These are phyloP conservation scores for Anarsia innoxiella DNA, from an alignment of 2,888 invertebrate genomes.

Conservation along the genomic window DNA sequence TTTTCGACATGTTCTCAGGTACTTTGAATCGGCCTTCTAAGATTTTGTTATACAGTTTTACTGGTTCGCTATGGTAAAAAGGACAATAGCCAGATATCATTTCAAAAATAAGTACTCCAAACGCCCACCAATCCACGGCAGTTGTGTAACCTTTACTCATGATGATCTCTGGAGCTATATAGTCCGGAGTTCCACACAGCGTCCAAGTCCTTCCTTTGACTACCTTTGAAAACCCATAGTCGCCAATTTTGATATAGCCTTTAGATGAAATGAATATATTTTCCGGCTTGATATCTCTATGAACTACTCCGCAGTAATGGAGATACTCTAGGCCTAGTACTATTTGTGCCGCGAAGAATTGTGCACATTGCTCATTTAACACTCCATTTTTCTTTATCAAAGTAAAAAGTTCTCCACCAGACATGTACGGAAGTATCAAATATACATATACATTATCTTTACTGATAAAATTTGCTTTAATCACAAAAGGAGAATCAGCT, in stretches of 20 bases:
- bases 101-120: slow-evolving; percentile 90
- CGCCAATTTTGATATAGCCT: slow-evolving; percentile 89
- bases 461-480: slow-evolving; percentile 84
- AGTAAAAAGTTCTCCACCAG: slow-evolving; percentile 89
- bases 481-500: slow-evolving; percentile 88
- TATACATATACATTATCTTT: slow-evolving; percentile 90
- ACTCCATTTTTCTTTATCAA: slow-evolving; percentile 75
- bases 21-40: slow-evolving; percentile 89
- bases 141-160: slow-evolving; percentile 91
- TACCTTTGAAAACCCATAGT: slow-evolving; percentile 94
- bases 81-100: slow-evolving; percentile 94
- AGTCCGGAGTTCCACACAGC: slow-evolving; percentile 96
- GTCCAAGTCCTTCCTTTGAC: slow-evolving; percentile 87
- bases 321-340: slow-evolving; percentile 92
- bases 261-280: slow-evolving; percentile 84
- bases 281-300: slow-evolving; percentile 93
- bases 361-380: slow-evolving; percentile 82
- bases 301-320: slow-evolving; percentile 87
- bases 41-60: slow-evolving; percentile 95
- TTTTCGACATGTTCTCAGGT: slow-evolving; percentile 84
- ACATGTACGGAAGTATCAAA: slow-evolving; percentile 85
- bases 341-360: slow-evolving; percentile 93
- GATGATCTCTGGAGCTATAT: slow-evolving; percentile 94
- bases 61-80: slow-evolving; percentile 89
- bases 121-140: slow-evolving; percentile 97